Evolutionary conservation across 2,113 vertebrate genomes (phyloP).

Genomic region (Upupa epops): DNA sequence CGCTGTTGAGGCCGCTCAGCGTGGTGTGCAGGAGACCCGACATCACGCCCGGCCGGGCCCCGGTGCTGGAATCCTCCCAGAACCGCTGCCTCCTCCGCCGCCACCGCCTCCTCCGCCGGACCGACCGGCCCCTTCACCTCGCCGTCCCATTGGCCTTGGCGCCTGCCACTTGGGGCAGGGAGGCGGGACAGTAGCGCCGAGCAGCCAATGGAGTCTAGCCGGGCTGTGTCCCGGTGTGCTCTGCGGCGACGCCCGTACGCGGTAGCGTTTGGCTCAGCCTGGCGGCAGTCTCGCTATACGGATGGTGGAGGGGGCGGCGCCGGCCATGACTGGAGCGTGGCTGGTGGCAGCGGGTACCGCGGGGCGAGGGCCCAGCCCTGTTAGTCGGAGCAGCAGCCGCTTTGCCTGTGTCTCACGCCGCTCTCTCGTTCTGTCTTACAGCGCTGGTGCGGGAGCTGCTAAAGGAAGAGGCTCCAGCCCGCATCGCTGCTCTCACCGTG

Average conservation of each 20-base stretch:
- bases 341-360: neutral
- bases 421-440: constrained; percentile 34
- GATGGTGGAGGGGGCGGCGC: neutral
- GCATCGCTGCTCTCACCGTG: constrained; percentile 74
- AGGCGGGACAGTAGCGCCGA: rapidly evolving
- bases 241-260: neutral
- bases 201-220: neutral
- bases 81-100: neutral
- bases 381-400: rapidly evolving
- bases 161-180: rapidly evolving
- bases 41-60: neutral
- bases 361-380: rapidly evolving
- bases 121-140: rapidly evolving
- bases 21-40: constrained; percentile 46
- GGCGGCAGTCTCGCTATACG: too few species aligned
- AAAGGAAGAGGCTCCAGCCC: constrained; percentile 39
- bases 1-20: constrained; percentile 80
- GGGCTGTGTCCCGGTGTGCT: rapidly evolving
- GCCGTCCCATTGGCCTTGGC: neutral
- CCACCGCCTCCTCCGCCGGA: neutral
- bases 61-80: neutral
- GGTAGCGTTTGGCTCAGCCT: too few species aligned
- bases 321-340: neutral
- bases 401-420: rapidly evolving
- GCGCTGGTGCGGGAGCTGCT: constrained; percentile 76